Evolutionary conservation across 2,797 vertebrate species (phyloP).

Genomic region (Sebastes wilsoni): DNA sequence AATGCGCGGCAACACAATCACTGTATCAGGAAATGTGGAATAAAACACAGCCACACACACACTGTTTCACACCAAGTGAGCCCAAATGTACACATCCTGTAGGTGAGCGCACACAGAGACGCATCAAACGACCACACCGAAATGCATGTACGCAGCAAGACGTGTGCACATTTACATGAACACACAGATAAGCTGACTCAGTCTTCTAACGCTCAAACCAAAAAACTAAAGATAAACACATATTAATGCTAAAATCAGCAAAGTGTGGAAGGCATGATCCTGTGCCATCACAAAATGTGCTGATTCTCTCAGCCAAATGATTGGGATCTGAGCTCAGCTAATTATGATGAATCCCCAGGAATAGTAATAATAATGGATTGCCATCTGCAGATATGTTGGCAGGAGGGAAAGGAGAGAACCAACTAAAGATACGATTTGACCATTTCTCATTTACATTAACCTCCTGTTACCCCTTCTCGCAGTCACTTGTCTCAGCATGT

Average conservation of each 20-base stretch:
- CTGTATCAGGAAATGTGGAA: constrained; percentile 9
- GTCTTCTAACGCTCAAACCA: neutral
- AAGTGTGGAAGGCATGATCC: constrained; percentile 38
- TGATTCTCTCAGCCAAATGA: constrained; percentile 52
- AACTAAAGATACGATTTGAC: constrained; percentile 27
- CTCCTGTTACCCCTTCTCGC: constrained; percentile 34
- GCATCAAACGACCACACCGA: neutral
- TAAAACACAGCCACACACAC: constrained; percentile 5
- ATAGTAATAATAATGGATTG: constrained; percentile 48
- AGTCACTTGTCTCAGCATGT: constrained; percentile 47
- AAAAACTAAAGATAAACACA: constrained; percentile 19
- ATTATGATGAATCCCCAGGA: constrained; percentile 66
- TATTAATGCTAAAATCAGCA: constrained; percentile 27
- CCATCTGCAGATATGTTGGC: constrained; percentile 49
- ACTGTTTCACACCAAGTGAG: neutral
- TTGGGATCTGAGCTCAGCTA: constrained; percentile 60
- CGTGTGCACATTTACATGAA: neutral
- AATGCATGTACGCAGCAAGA: neutral
- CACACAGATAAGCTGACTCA: neutral
- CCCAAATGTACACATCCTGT: neutral
- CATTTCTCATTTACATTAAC: constrained; percentile 64
- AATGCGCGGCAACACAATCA: constrained; percentile 15
- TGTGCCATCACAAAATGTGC: constrained; percentile 46
- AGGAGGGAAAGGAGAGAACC: neutral
- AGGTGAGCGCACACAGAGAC: neutral